A percentile compares a stretch with the other conserved stretches of the same genome.
Conservation (phyloP, 1,140 invertebrate genomes). For the Macrostomum lignano region DNA sequence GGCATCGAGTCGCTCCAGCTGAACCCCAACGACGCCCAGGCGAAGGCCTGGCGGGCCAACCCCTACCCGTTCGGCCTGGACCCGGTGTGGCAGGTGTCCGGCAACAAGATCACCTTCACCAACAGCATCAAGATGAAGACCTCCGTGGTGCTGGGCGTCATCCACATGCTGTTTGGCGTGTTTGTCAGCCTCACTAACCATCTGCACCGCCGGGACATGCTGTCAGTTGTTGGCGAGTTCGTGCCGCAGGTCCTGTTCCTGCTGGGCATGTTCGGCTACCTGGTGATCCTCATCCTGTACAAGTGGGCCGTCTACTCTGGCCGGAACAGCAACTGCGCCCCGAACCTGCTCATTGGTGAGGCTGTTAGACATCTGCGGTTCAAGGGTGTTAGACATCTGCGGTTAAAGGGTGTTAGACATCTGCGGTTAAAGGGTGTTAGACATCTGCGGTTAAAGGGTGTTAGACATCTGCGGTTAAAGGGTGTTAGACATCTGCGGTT, state of each 20-base stretch:
- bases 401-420: no score
- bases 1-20: no score
- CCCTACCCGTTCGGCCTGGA: conserved; percentile 6
- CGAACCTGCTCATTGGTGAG: conserved; percentile 34
- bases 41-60: no score
- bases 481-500: no score
- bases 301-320: conserved; percentile 45
- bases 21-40: no score
- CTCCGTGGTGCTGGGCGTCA: conserved; percentile 73
- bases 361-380: no score
- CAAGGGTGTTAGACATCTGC: no score
- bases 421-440: no score
- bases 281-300: conserved; percentile 55
- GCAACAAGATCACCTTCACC: conserved; percentile 80
- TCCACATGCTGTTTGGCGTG: conserved; percentile 86
- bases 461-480: no score
- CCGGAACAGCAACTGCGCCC: conserved; percentile 29
- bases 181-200: conserved; percentile 62
- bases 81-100: conserved; percentile 31
- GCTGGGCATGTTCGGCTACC: conserved; percentile 59
- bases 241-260: conserved; percentile 72
- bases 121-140: conserved; percentile 98
- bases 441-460: no score
- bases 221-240: conserved; percentile 63
- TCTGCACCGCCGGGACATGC: conserved; percentile 43